Evolutionary conservation across 2,888 invertebrate genomes (phyloP).

Genomic region (Parascotia fuliginaria): DNA sequence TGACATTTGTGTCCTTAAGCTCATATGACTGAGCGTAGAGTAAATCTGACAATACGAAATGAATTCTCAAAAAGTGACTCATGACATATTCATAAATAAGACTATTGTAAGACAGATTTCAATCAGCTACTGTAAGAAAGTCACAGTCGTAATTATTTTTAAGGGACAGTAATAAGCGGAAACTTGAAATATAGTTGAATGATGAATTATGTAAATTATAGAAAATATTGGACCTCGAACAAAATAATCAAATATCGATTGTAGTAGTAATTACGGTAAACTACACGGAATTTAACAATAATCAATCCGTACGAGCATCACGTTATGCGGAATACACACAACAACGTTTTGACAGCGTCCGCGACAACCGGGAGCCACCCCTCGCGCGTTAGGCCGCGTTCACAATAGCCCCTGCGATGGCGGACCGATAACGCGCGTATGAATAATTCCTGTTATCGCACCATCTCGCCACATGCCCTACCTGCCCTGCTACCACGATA

Average conservation of each 20-base stretch:
- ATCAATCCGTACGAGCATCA: constrained; percentile 72
- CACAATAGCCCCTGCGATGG: constrained; percentile 82
- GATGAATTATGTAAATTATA: constrained; percentile 26
- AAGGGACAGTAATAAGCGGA: constrained; percentile 24
- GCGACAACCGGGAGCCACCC: constrained; percentile 81
- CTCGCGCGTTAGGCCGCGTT: constrained; percentile 76
- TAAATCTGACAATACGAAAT: constrained; percentile 38
- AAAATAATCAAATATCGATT: constrained; percentile 50
- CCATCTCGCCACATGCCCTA: constrained; percentile 85
- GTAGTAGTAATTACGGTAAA: constrained; percentile 56
- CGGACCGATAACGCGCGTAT: constrained; percentile 82
- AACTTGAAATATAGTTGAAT: constrained; percentile 23
- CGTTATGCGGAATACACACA: constrained; percentile 76
- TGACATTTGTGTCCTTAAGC: constrained; percentile 18
- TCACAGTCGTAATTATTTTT: constrained; percentile 30
- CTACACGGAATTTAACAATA: constrained; percentile 72
- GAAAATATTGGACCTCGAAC: constrained; percentile 37
- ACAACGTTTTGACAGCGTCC: constrained; percentile 80
- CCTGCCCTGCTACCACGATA: constrained; percentile 78
- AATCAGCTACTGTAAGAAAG: constrained; percentile 24
- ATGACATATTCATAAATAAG: constrained; percentile 35
- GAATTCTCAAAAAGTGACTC: constrained; percentile 29
- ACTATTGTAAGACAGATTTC: constrained; percentile 36
- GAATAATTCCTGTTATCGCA: constrained; percentile 85
- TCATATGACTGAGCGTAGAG: constrained; percentile 32